These are phyloP conservation scores for Zophobas atratus DNA, from an alignment of 1,140 invertebrate species.

Conservation along the genomic window DNA sequence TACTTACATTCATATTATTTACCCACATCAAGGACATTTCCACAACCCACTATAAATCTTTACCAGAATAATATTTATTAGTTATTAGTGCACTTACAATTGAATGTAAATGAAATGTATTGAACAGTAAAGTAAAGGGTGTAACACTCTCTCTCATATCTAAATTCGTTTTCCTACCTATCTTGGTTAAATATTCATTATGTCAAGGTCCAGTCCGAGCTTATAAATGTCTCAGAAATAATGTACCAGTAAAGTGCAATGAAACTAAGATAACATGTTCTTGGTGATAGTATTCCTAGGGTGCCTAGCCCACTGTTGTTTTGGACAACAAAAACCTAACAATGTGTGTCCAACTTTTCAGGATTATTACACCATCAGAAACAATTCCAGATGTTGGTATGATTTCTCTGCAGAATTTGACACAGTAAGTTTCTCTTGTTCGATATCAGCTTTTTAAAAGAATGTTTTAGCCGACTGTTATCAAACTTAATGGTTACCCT, in stretches of 20 bases:
- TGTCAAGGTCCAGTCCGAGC: constrained; percentile 45
- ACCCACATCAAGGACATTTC: no score
- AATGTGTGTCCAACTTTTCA: constrained; percentile 64
- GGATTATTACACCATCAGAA: constrained; percentile 63
- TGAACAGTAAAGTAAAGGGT: constrained; percentile 22
- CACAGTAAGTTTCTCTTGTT: constrained; percentile 57
- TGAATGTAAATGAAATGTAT: constrained; percentile 34
- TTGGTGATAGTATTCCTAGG: constrained; percentile 7
- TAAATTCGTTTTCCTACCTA: constrained; percentile 45
- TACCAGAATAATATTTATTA: no score
- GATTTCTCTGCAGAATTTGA: constrained; percentile 61
- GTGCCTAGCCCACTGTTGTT: constrained; percentile 1
- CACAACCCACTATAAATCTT: no score
- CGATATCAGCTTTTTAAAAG: no score
- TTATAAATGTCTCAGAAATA: constrained; percentile 46
- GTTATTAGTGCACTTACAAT: neutral
- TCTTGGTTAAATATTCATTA: constrained; percentile 36
- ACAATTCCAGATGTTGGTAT: constrained; percentile 65
- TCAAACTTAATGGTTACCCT: constrained; percentile 71
- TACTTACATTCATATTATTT: no score
- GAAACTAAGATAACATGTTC: constrained; percentile 16
- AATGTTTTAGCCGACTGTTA: constrained; percentile 67
- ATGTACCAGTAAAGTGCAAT: constrained; percentile 32
- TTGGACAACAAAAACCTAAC: constrained; percentile 49
- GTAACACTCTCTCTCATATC: constrained; percentile 31